Conservation (phyloP, 30 jellyfish, hydroid and myxozoan genomes). For the Euphysa ruthae region DNA sequence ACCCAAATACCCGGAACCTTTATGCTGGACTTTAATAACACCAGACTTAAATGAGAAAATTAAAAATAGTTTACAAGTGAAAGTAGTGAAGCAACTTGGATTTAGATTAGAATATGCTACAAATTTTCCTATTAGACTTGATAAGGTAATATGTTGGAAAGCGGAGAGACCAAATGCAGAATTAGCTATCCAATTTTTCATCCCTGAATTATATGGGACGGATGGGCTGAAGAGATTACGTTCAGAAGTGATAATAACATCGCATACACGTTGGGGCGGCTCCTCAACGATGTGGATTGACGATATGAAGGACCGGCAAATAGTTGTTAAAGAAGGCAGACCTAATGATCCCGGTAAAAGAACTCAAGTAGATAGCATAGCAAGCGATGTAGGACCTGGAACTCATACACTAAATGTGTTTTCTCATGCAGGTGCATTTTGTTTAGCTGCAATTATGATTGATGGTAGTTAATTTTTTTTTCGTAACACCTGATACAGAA, state of each 20-base stretch:
- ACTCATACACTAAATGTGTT: slow-evolving; percentile 59
- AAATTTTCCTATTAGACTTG: slow-evolving; percentile 89
- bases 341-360: slow-evolving; percentile 86
- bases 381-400: slow-evolving; percentile 76
- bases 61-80: slow-evolving; percentile 50
- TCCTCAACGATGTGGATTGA: slow-evolving; percentile 90
- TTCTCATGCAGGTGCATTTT: slow-evolving; percentile 59
- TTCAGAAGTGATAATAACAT: slow-evolving; percentile 75
- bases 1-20: slow-evolving; percentile 82
- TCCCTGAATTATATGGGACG: slow-evolving; percentile 24
- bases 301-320: slow-evolving; percentile 47
- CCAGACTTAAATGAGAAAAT: slow-evolving; percentile 75
- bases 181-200: slow-evolving; percentile 49
- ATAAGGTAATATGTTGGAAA: slow-evolving; percentile 91
- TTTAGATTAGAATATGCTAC: slow-evolving; percentile 92
- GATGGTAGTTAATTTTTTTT: slow-evolving; percentile 17
- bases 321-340: slow-evolving; percentile 76
- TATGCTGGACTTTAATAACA: slow-evolving; percentile 89
- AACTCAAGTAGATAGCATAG: slow-evolving; percentile 82
- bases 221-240: slow-evolving; percentile 9
- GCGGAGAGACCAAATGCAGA: slow-evolving; percentile 69
- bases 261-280: slow-evolving; percentile 95
- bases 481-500: too few relatives aligned
- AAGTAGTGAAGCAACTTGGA: slow-evolving; percentile 55
- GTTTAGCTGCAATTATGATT: slow-evolving; percentile 83